Conservation (phyloP, 2,888 invertebrate genomes). For the Sarcophaga caerulescens region DNA sequence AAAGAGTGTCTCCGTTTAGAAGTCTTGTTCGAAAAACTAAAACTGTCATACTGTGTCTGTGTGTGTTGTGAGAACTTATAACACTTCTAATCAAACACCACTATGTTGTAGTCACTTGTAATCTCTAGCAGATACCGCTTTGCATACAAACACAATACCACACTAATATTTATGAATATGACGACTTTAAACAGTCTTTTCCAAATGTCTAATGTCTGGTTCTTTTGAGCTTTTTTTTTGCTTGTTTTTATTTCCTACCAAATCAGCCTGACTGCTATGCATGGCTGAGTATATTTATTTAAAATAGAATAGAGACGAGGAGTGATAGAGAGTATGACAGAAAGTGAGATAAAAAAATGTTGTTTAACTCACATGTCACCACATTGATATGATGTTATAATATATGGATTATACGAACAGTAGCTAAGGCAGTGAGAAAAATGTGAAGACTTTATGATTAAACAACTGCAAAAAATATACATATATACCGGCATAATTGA, state of each 20-base stretch:
- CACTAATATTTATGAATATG: background rate
- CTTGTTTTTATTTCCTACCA: conserved; percentile 25
- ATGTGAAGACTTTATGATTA: background rate
- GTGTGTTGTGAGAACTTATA: conserved; percentile 7
- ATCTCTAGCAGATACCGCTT: background rate
- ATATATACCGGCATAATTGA: too few species aligned
- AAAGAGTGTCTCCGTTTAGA: background rate
- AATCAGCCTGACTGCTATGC: conserved; percentile 62
- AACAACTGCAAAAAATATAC: background rate
- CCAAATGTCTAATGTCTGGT: background rate
- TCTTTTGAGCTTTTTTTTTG: conserved; percentile 14
- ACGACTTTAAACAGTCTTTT: conserved; percentile 14
- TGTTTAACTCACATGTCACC: conserved; percentile 54
- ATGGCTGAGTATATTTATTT: conserved; percentile 43
- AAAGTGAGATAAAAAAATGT: background rate
- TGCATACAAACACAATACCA: background rate
- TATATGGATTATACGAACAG: conserved; percentile 34
- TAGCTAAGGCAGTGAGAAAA: background rate
- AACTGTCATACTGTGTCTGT: conserved; percentile 41
- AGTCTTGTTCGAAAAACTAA: conserved; percentile 27
- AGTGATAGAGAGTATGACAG: background rate
- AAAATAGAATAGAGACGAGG: background rate
- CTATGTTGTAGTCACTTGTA: background rate
- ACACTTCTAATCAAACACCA: background rate
- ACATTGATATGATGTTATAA: conserved; percentile 49